Conservation (phyloP, 2,797 vertebrate species). For the Oreochromis mossambicus region DNA sequence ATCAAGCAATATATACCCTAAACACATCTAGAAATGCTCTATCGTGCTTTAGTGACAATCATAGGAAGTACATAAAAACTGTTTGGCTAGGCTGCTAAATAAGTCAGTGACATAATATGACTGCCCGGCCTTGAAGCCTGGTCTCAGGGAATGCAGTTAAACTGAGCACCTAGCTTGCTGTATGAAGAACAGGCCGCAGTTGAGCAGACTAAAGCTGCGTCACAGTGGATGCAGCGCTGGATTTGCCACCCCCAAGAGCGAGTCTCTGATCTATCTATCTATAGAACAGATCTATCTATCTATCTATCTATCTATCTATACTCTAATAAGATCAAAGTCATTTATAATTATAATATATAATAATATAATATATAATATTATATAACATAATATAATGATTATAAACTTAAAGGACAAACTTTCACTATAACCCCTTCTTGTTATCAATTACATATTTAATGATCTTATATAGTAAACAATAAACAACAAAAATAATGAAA, state of each 20-base stretch:
- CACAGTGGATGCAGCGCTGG: conserved; percentile 61
- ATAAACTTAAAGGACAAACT: not conserved
- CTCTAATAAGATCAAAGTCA: not conserved
- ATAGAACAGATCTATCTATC: not conserved
- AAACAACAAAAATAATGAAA: not conserved
- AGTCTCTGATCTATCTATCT: conserved; percentile 38
- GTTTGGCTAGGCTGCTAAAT: not conserved
- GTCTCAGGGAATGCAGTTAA: conserved; percentile 11
- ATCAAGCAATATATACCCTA: not conserved
- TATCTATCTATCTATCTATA: not conserved
- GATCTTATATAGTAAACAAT: not conserved
- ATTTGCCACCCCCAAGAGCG: conserved; percentile 36
- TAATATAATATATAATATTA: not conserved
- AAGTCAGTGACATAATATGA: not conserved
- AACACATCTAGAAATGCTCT: not conserved
- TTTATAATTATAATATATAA: not conserved
- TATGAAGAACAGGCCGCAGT: conserved; percentile 51
- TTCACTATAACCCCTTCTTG: not conserved
- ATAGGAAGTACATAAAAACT: not conserved
- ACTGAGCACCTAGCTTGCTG: conserved; percentile 14
- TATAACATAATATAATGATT: not conserved
- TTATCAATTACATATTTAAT: not conserved
- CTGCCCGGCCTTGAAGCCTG: not conserved
- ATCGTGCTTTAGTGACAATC: not conserved
- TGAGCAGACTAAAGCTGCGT: conserved; percentile 62